Evolutionary conservation across 2,888 invertebrate species (phyloP).

Genomic region (Amphimallon solstitiale): DNA sequence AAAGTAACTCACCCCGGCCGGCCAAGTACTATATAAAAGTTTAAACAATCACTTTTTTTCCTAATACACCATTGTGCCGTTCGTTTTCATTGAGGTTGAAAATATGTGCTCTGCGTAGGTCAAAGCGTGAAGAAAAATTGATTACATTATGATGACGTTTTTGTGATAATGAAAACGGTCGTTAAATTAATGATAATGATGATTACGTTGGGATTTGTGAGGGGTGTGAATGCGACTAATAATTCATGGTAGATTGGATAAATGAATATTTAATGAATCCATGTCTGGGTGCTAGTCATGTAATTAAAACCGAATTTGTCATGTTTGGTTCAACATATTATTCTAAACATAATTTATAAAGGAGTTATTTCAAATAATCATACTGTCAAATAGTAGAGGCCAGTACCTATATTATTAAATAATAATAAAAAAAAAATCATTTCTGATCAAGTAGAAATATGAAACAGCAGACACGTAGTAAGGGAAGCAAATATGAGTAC

Average conservation of each 20-base stretch:
- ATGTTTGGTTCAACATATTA: slow-evolving; percentile 5
- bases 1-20: slow-evolving; percentile 45
- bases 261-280: slow-evolving; percentile 32
- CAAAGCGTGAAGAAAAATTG: slow-evolving; percentile 27
- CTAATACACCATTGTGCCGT: neutral
- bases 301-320: slow-evolving; percentile 32
- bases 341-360: too few relatives aligned
- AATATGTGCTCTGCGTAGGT: neutral
- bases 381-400: too few relatives aligned
- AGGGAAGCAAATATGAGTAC: too few relatives aligned
- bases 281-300: slow-evolving; percentile 11
- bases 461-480: too few relatives aligned
- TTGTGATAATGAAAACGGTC: slow-evolving; percentile 34
- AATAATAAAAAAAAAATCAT: too few relatives aligned
- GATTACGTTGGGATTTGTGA: slow-evolving; percentile 6
- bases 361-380: too few relatives aligned
- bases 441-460: too few relatives aligned
- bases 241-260: slow-evolving; percentile 31
- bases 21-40: neutral
- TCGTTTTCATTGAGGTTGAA: neutral
- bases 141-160: slow-evolving; percentile 31
- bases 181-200: slow-evolving; percentile 34
- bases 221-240: slow-evolving; percentile 32
- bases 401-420: too few relatives aligned
- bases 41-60: neutral